Conservation (phyloP, 2,113 vertebrate species). For the Mirza zaza region DNA sequence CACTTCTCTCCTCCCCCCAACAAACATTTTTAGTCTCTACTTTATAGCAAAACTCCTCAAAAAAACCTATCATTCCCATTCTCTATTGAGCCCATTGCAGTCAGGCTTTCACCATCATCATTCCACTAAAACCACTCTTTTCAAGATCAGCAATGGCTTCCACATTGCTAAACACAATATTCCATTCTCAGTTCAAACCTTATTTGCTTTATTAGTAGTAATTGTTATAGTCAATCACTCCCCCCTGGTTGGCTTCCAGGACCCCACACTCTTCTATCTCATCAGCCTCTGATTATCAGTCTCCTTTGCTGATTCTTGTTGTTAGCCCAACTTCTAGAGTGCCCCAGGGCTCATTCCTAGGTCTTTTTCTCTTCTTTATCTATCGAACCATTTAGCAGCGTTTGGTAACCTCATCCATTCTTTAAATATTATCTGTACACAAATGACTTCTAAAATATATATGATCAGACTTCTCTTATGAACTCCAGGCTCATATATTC, state of each 20-base stretch:
- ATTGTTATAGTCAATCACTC: not conserved
- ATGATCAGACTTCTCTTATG: not conserved
- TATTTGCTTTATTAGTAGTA: not conserved
- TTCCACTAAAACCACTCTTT: slow-evolving; percentile 20
- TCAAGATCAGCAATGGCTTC: not conserved
- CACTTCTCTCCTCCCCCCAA: not conserved
- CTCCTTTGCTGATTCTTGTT: not conserved
- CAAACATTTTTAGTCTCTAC: not conserved
- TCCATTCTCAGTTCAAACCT: not conserved
- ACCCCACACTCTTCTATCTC: not conserved
- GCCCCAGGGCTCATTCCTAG: not conserved
- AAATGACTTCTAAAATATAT: not conserved
- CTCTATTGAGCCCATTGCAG: not conserved
- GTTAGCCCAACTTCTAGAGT: not conserved
- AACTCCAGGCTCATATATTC: not conserved
- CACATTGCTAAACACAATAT: not conserved
- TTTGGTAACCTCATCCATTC: not conserved
- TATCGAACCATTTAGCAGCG: not conserved
- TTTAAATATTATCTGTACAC: not conserved
- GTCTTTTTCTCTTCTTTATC: not conserved
- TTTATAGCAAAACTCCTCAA: not conserved
- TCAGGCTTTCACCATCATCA: not conserved
- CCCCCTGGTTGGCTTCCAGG: not conserved
- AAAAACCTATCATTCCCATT: not conserved
- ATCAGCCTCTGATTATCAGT: not conserved